A percentile compares a stretch with the other conserved stretches of the same genome.
Evolutionary conservation across 2,113 vertebrate species (phyloP).

Genomic region (Bubalus kerabau): DNA sequence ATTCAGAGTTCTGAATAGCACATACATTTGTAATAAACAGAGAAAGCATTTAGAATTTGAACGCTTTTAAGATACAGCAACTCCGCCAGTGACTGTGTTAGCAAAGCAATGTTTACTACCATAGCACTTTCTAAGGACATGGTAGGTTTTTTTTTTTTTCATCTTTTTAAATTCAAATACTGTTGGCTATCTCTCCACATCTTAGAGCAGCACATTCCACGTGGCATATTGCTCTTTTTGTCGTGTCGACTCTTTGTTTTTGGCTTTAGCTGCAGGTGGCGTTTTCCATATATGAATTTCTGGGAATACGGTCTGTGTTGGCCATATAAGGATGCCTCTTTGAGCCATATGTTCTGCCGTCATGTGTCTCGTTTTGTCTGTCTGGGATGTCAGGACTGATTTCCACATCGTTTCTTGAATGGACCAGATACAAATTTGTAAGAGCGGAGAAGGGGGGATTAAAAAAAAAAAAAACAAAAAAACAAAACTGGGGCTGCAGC

Average conservation of each 20-base stretch:
- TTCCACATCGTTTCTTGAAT: conserved; percentile 41
- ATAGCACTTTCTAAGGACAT: conserved; percentile 67
- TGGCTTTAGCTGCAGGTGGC: conserved; percentile 73
- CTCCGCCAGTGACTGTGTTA: conserved; percentile 63
- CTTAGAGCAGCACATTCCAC: conserved; percentile 34
- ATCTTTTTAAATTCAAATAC: conserved; percentile 73
- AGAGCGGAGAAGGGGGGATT: not conserved
- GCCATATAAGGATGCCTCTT: conserved; percentile 55
- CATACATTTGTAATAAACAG: conserved; percentile 69
- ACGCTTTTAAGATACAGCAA: conserved; percentile 53
- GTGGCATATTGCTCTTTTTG: conserved; percentile 62
- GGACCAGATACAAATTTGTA: conserved; percentile 51
- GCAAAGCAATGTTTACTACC: conserved; percentile 62
- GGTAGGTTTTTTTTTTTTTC: not conserved
- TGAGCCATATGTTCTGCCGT: conserved; percentile 41
- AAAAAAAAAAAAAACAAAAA: not conserved
- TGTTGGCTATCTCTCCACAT: conserved; percentile 62
- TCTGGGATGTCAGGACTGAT: conserved; percentile 61
- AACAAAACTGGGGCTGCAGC: not conserved
- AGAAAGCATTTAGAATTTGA: conserved; percentile 67
- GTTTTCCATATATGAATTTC: conserved; percentile 66
- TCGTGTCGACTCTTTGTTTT: conserved; percentile 52
- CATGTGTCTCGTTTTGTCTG: conserved; percentile 57
- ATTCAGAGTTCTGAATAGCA: conserved; percentile 65
- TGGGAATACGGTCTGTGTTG: conserved; percentile 63